phyloP scores from a whole-genome alignment of 2,888 invertebrate species.

The Cheilosia pagana region DNA sequence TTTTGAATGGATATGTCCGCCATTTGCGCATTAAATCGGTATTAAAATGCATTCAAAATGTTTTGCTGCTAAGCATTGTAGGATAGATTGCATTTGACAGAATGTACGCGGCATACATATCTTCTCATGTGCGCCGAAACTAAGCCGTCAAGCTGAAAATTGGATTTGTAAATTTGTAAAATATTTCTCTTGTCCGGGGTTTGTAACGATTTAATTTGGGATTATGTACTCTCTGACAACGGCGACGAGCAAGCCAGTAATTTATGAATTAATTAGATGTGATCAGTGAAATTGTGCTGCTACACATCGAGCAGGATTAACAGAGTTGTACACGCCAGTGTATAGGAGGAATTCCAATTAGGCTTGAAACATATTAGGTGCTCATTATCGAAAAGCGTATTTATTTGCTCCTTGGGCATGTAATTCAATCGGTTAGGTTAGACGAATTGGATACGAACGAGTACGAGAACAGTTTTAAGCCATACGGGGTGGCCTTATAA shows the following conservation, averaged over 20 bases:
- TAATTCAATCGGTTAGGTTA: too few species aligned
- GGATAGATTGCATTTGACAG: constrained; percentile 53
- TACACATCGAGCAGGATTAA: constrained; percentile 55
- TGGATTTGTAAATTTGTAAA: constrained; percentile 73
- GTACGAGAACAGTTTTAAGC: too few species aligned
- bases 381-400: not conserved
- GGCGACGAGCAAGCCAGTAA: constrained; percentile 46
- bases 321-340: constrained; percentile 20
- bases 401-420: not conserved
- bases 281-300: constrained; percentile 50
- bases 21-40: constrained; percentile 54
- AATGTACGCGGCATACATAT: constrained; percentile 49
- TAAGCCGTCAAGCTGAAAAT: constrained; percentile 69
- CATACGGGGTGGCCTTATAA: too few species aligned
- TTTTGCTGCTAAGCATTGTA: constrained; percentile 50
- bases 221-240: constrained; percentile 61
- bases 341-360: too few species aligned
- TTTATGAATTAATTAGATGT: constrained; percentile 71
- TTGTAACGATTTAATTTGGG: constrained; percentile 68
- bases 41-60: constrained; percentile 55
- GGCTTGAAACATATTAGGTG: not conserved
- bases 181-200: constrained; percentile 50
- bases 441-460: too few species aligned
- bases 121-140: constrained; percentile 40
- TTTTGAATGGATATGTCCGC: constrained; percentile 55